Conservation (phyloP, 2,113 vertebrate genomes). For the Callospermophilus lateralis region DNA sequence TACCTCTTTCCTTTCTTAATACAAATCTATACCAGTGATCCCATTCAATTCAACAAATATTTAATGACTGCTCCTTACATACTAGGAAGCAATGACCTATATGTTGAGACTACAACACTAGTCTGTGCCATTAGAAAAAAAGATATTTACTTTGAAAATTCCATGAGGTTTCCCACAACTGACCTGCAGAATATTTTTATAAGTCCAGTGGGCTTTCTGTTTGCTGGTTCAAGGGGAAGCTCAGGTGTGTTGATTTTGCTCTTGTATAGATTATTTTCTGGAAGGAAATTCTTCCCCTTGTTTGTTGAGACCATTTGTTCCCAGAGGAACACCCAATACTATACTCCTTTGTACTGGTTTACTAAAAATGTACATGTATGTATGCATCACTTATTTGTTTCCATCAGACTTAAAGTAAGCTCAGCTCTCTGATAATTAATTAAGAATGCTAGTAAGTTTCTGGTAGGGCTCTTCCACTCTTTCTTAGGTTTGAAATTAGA, state of each 20-base stretch:
- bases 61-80: conserved; percentile 22
- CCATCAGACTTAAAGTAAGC: background rate
- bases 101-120: background rate
- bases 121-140: conserved; percentile 4
- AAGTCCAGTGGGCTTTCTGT: conserved; percentile 3
- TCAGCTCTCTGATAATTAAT: background rate
- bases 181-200: conserved; percentile 17
- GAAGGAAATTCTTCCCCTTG: background rate
- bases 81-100: background rate
- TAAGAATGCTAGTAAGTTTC: background rate
- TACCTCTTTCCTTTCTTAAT: background rate
- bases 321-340: background rate
- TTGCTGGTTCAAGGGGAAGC: background rate
- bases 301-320: conserved; percentile 18
- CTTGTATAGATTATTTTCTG: background rate
- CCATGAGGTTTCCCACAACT: background rate
- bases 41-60: conserved; percentile 51
- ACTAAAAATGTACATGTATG: background rate
- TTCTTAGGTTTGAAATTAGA: background rate
- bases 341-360: background rate
- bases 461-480: background rate
- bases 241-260: conserved; percentile 46
- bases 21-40: background rate
- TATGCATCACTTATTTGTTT: background rate
- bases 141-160: conserved; percentile 63